Percentiles rank a stretch among this genome's conserved stretches.
phyloP scores from a whole-genome alignment of 2,113 vertebrate genomes.

The Mus pahari region DNA sequence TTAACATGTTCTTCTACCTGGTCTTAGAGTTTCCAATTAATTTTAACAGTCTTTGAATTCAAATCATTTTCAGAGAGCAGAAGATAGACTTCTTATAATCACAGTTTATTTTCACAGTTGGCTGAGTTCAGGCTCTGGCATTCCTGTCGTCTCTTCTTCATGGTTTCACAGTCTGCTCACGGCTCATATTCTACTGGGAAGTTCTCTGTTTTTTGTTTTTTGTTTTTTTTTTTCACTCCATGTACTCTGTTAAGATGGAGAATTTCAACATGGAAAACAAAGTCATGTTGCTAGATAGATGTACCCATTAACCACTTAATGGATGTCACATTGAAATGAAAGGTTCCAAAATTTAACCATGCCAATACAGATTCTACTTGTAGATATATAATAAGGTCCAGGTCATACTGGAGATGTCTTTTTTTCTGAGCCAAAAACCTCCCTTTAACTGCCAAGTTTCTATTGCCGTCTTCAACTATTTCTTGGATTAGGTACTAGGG shows the following conservation, averaged over 20 bases:
- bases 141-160: constrained; percentile 1
- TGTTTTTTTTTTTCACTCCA: not conserved
- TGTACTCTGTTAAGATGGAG: not conserved
- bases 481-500: not conserved
- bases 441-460: not conserved
- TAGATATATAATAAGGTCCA: not conserved
- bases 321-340: not conserved
- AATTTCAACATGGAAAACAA: constrained; percentile 24
- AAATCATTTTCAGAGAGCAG: constrained; percentile 12
- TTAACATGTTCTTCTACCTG: not conserved
- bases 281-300: constrained; percentile 17
- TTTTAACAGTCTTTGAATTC: constrained; percentile 14
- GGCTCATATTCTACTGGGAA: not conserved
- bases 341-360: not conserved
- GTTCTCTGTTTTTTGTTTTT: not conserved
- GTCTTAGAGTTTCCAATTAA: constrained; percentile 23
- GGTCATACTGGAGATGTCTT: not conserved
- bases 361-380: not conserved
- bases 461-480: not conserved
- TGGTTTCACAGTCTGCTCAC: not conserved
- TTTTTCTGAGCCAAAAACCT: not conserved
- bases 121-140: not conserved
- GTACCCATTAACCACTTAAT: constrained; percentile 14
- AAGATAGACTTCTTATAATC: constrained; percentile 9
- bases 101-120: not conserved